Evolutionary conservation across 2,888 invertebrate genomes (phyloP).

Genomic region (Blera fallax): DNA sequence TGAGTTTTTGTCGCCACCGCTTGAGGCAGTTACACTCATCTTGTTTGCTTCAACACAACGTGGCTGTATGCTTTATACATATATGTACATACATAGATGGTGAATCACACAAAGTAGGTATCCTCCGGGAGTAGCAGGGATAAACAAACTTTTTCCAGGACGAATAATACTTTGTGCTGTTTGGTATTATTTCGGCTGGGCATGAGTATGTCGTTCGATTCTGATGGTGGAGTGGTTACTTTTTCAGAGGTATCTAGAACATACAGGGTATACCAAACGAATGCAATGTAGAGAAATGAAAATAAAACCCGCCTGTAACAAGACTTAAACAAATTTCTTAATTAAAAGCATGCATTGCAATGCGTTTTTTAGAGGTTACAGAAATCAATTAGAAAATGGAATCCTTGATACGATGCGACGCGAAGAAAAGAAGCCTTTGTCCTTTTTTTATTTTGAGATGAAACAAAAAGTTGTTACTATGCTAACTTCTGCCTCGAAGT

Average conservation of each 20-base stretch:
- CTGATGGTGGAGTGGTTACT: neutral
- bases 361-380: too few species aligned
- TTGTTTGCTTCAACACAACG: constrained; percentile 34
- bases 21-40: constrained; percentile 37
- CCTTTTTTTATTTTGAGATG: too few species aligned
- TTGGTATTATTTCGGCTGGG: neutral
- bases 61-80: neutral
- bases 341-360: too few species aligned
- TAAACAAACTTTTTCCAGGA: constrained; percentile 10
- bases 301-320: too few species aligned
- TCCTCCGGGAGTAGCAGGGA: neutral
- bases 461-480: too few species aligned
- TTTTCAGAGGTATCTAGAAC: neutral
- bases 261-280: neutral
- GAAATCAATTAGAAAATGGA: too few species aligned
- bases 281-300: too few species aligned
- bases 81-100: neutral
- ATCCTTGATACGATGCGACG: too few species aligned
- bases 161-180: neutral
- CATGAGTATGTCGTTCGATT: neutral
- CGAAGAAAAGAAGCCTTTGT: too few species aligned
- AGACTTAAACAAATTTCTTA: too few species aligned
- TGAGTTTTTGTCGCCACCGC: constrained; percentile 29
- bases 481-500: too few species aligned
- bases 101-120: neutral